Conservation (phyloP, 1,140 invertebrate species). For the Platyscapa corneri region DNA sequence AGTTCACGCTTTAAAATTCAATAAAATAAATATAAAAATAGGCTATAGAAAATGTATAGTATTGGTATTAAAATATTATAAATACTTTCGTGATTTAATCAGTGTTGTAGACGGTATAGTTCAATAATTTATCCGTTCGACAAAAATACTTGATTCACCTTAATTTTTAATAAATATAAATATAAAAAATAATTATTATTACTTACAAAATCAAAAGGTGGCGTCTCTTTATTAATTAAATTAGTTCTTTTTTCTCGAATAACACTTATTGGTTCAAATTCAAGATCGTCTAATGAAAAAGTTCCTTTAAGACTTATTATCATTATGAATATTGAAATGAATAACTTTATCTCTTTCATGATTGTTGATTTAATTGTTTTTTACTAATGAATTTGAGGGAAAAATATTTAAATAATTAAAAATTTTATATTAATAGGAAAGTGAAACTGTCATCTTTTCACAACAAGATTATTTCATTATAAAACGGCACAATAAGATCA, state of each 20-base stretch:
- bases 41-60: no score
- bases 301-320: background rate
- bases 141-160: no score
- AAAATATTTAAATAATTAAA: background rate
- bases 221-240: background rate
- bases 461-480: no score
- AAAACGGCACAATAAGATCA: no score
- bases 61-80: no score
- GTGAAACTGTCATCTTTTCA: no score
- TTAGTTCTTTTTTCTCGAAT: background rate
- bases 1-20: no score
- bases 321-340: background rate
- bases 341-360: background rate
- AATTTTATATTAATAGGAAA: no score
- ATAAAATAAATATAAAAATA: no score
- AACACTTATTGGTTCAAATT: background rate
- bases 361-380: background rate
- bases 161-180: background rate
- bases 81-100: no score
- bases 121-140: no score
- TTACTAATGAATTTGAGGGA: background rate
- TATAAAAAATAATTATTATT: background rate
- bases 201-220: constrained; percentile 7
- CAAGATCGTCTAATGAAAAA: background rate
- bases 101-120: no score